These are phyloP conservation scores for Aproaerema taeniolella DNA, from an alignment of 2,888 invertebrate genomes.

Conservation along the genomic window DNA sequence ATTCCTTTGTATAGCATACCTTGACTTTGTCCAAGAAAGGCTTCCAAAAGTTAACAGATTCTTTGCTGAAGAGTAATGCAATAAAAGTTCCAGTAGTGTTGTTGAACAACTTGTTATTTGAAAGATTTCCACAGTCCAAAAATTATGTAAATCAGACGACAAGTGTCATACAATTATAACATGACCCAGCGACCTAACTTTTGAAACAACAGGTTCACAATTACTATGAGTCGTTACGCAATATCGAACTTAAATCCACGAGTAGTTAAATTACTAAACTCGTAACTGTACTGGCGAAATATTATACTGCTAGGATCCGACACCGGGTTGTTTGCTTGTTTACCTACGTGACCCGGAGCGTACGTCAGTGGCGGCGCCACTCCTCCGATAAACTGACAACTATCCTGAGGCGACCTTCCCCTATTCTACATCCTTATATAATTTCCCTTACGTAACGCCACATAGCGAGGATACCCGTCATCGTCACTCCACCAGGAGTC, in stretches of 20 bases:
- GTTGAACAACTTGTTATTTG: not conserved
- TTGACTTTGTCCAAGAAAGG: too few relatives aligned
- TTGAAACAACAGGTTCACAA: too few relatives aligned
- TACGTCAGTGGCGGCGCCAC: not conserved
- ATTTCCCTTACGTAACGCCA: conserved; percentile 62
- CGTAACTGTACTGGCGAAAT: too few relatives aligned
- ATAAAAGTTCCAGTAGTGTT: too few relatives aligned
- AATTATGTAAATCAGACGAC: conserved; percentile 4
- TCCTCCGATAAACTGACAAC: not conserved
- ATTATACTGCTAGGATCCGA: too few relatives aligned
- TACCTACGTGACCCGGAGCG: not conserved
- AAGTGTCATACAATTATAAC: conserved; percentile 12
- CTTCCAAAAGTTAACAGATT: too few relatives aligned
- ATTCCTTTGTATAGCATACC: too few relatives aligned
- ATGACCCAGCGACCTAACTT: too few relatives aligned
- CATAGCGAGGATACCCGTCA: conserved; percentile 35
- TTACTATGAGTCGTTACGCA: too few relatives aligned
- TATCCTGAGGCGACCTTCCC: conserved; percentile 26
- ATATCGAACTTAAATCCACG: too few relatives aligned
- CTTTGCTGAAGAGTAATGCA: too few relatives aligned
- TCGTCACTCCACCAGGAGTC: conserved; percentile 16
- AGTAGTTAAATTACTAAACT: too few relatives aligned
- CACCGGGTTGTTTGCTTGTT: not conserved
- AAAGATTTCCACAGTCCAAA: not conserved
- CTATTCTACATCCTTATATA: conserved; percentile 43